Evolutionary conservation across 2,888 invertebrate species (phyloP).

Genomic region (Ophion obscuratus): DNA sequence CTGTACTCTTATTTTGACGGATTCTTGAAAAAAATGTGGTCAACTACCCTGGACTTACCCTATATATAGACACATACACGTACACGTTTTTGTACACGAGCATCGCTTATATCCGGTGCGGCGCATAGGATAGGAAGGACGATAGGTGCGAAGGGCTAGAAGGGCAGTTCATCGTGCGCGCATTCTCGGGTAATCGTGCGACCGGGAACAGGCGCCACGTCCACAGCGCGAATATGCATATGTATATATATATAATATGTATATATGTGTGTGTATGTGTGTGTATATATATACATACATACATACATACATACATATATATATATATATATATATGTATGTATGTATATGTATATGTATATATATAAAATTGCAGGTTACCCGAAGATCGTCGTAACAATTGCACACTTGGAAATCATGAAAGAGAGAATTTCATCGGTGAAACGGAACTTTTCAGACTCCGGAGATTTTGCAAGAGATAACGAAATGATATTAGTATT

Average conservation of each 20-base stretch:
- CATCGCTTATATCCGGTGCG: too few species aligned
- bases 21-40: too few species aligned
- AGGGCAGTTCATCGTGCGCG: conserved; percentile 56
- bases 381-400: background rate
- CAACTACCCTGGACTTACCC: too few species aligned
- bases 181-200: conserved; percentile 74
- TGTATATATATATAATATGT: background rate
- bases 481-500: too few species aligned
- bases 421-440: too few species aligned
- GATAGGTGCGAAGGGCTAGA: conserved; percentile 34
- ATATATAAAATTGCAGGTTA: background rate
- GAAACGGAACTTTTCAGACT: too few species aligned
- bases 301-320: background rate
- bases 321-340: conserved; percentile 11
- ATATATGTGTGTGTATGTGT: too few species aligned
- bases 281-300: too few species aligned
- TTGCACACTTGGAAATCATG: too few species aligned
- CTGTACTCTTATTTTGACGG: too few species aligned
- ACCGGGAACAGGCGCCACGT: conserved; percentile 68
- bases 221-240: conserved; percentile 43
- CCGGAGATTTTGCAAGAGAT: too few species aligned
- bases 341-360: conserved; percentile 5
- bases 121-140: background rate
- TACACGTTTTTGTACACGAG: background rate
- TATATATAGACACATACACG: too few species aligned